phyloP scores from a whole-genome alignment of 2,113 vertebrate genomes.

The Microtus pennsylvanicus region DNA sequence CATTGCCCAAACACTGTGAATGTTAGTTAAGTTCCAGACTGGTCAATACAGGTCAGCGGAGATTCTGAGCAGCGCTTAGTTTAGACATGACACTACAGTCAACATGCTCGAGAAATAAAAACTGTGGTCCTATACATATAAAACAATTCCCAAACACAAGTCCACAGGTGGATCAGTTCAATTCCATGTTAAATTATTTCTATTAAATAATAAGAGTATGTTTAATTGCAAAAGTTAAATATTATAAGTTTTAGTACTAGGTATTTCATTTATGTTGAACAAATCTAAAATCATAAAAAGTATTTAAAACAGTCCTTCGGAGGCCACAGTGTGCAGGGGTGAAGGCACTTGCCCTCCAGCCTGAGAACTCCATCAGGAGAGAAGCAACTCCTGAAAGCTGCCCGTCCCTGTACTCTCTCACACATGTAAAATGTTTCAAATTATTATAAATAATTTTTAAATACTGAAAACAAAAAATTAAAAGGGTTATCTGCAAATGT shows the following conservation, averaged over 20 bases:
- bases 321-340: background rate
- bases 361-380: too few relatives aligned
- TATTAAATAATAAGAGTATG: background rate
- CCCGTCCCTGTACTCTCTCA: background rate
- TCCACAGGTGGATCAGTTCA: background rate
- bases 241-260: background rate
- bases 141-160: slow-evolving; percentile 42
- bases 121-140: background rate
- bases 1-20: background rate
- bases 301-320: background rate
- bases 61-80: background rate
- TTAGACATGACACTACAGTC: background rate
- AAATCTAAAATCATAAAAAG: background rate
- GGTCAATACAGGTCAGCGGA: background rate
- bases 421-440: background rate
- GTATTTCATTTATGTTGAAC: background rate
- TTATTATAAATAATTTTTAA: background rate
- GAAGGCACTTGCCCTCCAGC: background rate
- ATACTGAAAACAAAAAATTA: slow-evolving; percentile 11
- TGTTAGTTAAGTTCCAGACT: background rate
- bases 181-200: slow-evolving; percentile 39
- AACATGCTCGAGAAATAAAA: slow-evolving; percentile 34
- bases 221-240: slow-evolving; percentile 45
- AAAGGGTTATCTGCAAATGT: background rate
- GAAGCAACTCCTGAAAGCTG: background rate